Conservation (phyloP, 2,888 invertebrate genomes). For the Chloromyia formosa region DNA sequence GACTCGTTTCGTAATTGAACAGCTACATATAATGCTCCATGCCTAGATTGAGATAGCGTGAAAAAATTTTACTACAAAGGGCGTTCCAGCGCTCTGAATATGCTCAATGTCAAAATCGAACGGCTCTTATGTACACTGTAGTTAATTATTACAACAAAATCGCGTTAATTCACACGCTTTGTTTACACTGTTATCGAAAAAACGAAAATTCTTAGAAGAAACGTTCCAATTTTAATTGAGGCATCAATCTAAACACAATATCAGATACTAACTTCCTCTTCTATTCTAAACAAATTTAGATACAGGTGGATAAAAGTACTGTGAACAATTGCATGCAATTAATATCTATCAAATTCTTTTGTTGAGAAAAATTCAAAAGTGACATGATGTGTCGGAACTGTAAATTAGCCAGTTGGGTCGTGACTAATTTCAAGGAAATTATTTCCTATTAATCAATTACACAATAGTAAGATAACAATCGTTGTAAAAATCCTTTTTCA, state of each 20-base stretch:
- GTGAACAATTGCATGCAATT: slow-evolving; percentile 26
- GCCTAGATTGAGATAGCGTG: no score
- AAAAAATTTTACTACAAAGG: no score
- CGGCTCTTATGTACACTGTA: no score
- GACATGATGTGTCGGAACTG: slow-evolving; percentile 20
- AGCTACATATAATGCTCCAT: no score
- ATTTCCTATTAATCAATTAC: slow-evolving; percentile 48
- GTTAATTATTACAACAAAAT: not conserved
- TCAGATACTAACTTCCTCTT: slow-evolving; percentile 12
- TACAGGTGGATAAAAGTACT: not conserved
- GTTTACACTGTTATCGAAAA: not conserved
- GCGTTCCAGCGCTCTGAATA: no score
- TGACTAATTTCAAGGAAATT: slow-evolving; percentile 48
- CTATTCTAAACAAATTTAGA: not conserved
- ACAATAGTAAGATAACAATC: slow-evolving; percentile 46
- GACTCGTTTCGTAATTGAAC: no score
- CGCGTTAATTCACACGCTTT: not conserved
- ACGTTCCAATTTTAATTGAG: not conserved
- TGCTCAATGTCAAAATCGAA: no score
- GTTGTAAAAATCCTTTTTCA: slow-evolving; percentile 46
- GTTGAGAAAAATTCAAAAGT: not conserved
- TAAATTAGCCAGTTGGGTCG: slow-evolving; percentile 43
- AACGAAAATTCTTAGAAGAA: not conserved
- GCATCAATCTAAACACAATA: not conserved
- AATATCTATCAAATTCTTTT: slow-evolving; percentile 14